Base-by-base conservation (phyloP, 2,888 invertebrate genomes). In the Synanthedon myopaeformis region DNA sequence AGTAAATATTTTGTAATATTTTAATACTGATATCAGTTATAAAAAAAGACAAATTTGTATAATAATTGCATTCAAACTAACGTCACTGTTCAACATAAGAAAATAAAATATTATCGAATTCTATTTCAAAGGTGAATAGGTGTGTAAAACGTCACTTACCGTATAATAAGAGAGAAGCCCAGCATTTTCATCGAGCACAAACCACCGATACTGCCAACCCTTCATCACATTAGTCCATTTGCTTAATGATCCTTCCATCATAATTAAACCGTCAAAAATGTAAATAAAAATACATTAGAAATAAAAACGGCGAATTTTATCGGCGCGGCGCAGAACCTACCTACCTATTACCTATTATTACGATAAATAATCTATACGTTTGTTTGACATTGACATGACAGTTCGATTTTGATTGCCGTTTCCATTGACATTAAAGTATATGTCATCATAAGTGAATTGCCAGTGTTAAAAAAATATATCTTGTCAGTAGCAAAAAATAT, bases 131-230 rank as follows among this genome's bases (percentile, higher is more conserved):
- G 35, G 10, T 35, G 35, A 35, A 35, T 35, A 51, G 2, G 19
- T 51, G 42, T 53, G 57, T 69, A 2, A 17, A 74, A 83, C 76
- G 85, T 82, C 85, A 90, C 95, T 91, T 88, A 98, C 98, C 81
- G 99, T 99, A 78, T 98, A 99, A 85, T 99, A 99, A 6, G 98
- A 96, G 56, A 99, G 90, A 58, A 98, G 90, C 53, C 98, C 98
- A 65, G 96, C 95, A 84, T 95, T 96, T 82, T 98, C 97, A 87
- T 99, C 98, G 68, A 99, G 88, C 68, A 99, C 98, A 88, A 99
- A 99, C 97, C 98, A 99, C 64, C 99, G 92, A 88, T 98, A 98
- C 84, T 99, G 99, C 98, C 99, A 99, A 63, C 99, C 99, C 81
- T 96, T 96, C 91, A 97, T 96, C 73, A 98, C 96, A 90, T 97